Evolutionary conservation across 2,113 vertebrate genomes (phyloP).

Genomic region (Himantopus leucocephalus): DNA sequence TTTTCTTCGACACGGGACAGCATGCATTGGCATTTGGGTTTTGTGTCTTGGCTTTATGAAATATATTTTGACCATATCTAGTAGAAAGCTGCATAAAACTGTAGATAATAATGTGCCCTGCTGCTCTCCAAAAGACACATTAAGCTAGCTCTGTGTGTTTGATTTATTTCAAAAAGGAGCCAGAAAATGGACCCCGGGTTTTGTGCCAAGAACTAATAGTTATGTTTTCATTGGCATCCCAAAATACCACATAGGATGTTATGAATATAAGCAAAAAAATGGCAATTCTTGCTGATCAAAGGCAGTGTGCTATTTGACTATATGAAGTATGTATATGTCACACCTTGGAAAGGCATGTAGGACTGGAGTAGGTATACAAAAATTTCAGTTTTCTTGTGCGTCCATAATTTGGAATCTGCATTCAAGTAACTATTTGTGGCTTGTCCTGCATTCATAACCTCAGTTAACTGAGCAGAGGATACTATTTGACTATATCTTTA

Average conservation of each 20-base stretch:
- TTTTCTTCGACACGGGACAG: neutral
- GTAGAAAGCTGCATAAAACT: neutral
- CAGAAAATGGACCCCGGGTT: neutral
- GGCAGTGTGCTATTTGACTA: neutral
- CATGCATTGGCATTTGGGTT: neutral
- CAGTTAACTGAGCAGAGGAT: neutral
- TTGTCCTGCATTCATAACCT: neutral
- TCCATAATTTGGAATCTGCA: neutral
- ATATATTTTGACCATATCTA: neutral
- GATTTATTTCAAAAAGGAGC: neutral
- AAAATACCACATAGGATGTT: constrained; percentile 26
- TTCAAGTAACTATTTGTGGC: neutral
- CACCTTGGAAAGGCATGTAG: neutral
- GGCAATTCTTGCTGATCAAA: constrained; percentile 14
- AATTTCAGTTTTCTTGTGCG: neutral
- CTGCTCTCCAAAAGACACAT: neutral
- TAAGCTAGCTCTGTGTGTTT: neutral
- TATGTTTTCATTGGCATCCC: constrained; percentile 21
- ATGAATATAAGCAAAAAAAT: constrained; percentile 31
- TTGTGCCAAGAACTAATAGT: constrained; percentile 2
- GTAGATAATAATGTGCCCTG: neutral
- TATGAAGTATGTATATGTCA: neutral
- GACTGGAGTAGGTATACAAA: neutral
- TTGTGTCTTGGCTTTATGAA: neutral
- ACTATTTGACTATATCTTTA: neutral